Base-by-base conservation (phyloP, 2,113 vertebrate species). In the Colius striatus region DNA sequence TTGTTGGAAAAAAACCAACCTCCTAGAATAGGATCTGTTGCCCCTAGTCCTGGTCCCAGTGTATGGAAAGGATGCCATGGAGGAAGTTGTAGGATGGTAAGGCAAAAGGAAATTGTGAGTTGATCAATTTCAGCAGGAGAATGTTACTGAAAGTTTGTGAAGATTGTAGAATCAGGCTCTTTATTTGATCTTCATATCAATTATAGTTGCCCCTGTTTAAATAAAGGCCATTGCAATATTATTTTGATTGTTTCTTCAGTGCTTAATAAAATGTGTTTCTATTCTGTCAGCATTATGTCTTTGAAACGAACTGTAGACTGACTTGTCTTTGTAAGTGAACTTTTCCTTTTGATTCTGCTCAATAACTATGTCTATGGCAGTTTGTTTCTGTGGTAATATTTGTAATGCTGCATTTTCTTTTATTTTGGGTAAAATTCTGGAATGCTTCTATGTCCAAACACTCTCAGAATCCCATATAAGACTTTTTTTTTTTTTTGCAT, bases 331-430 rank as follows among this genome's bases (percentile, higher is more conserved):
- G 63, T 74, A 82, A 91, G 61, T 89, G 50, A 79, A 50, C 50
- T 85, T 91, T 89, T 87, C 57, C 34, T 87, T 81, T 89, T 70
- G n/a, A 43, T 94, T 91, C 57, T 91, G 50, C 25, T 58, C 85
- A 87, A 81, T 89, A 92, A 30, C 48, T 47, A 26, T 73, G 65
- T 43, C 78, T 80, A 22, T 66, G 55, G 29, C 60, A 38, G 25
- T 85, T 89, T 89, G 70, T 78, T 94, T 94, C 89, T 87, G 62
- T 95, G 84, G 84, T 76, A 67, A 83, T 91, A 27, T 77, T 91
- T 95, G 75, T 57, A 32, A 27, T 80, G 43, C 54, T 84, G 36
- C 38, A 57, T 86, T 55, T 89, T 20, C 34, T 90, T 87, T 85
- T 54, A 43, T 82, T 94, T 85, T 67, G 36, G 67, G 16, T 85